Percentiles rank a stretch among this genome's conserved stretches.
Evolutionary conservation across 2,797 vertebrate species (phyloP).

Genomic region (Phoeniculus purpureus): DNA sequence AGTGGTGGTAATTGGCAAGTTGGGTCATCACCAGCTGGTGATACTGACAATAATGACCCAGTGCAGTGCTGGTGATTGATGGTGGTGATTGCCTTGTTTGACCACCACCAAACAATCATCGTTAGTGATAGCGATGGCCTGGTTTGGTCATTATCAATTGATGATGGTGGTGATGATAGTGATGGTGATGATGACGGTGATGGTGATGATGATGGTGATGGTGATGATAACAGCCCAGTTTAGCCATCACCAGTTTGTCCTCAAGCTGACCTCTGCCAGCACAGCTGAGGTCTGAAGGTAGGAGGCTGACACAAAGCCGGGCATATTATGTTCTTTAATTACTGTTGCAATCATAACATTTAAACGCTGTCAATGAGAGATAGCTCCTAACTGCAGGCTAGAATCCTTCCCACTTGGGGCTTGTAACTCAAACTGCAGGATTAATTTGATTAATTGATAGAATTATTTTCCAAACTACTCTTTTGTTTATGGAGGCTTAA

Average conservation of each 20-base stretch:
- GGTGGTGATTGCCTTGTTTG: no score
- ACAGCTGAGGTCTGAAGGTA: neutral
- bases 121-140: no score
- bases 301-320: neutral
- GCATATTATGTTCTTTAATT: slow-evolving; percentile 68
- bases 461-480: slow-evolving; percentile 77
- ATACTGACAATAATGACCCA: neutral
- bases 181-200: neutral
- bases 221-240: neutral
- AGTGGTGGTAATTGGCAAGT: neutral
- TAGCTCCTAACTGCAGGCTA: slow-evolving; percentile 66
- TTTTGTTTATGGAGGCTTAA: slow-evolving; percentile 74
- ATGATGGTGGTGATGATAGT: rapidly evolving
- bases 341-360: slow-evolving; percentile 61
- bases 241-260: neutral
- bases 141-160: neutral
- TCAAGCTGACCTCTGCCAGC: slow-evolving; percentile 27
- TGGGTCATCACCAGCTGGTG: rapidly evolving
- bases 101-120: rapidly evolving
- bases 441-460: slow-evolving; percentile 82
- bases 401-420: slow-evolving; percentile 76
- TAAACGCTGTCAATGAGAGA: slow-evolving; percentile 72
- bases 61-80: neutral
- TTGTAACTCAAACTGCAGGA: slow-evolving; percentile 78
- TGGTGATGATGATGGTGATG: rapidly evolving